Base-by-base conservation (phyloP, 2,888 invertebrate genomes). In the Cyclophora albipunctata region DNA sequence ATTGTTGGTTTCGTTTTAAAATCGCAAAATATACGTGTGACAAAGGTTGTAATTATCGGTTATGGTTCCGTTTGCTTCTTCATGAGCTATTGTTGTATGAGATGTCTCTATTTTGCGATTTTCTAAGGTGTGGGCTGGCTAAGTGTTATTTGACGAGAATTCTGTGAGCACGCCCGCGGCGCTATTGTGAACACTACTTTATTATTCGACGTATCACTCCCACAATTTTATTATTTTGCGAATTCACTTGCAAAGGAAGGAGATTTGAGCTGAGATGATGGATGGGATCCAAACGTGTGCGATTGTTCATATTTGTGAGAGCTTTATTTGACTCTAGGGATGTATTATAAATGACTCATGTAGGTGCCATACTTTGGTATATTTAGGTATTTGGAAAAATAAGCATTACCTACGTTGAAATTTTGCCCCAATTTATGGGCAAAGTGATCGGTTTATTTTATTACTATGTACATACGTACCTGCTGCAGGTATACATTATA, bases 41-140 rank as follows among this genome's bases (percentile, higher is more conserved):
- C 84, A 87, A 87, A 81, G 78, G 76, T 71, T 81, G 81, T 89
- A 88, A 88, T 89, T 87, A 87, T 89, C 71, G 76, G 75, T 81
- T 82, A 75, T 78, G 77, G 83, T 75, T 74, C 78, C 75, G 71
- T 76, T 68, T 65, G 76, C 76, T 78, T 69, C 76, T 78, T 81
- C 78, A 78, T 75, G 70, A 67, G 60, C 65, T 73, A 71, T 86
- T 85, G 84, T 86, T 59, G 60, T 49, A 44, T 49, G 64, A 66
- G 82, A 88, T 84, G 84, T 86, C 86, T 88, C 81, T 77, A 88
- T 88, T 84, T 87, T 81, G 86, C 82, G 82, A 85, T 83, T 81
- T 75, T 84, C 84, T 84, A 86, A 85, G 84, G 87, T 86, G 85
- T 83, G 85, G 86, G 84, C 79, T 76, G 82, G 81, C 82, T 87